These are phyloP conservation scores for Xenopus borealis DNA, from an alignment of 2,113 vertebrate species.

Conservation along the genomic window DNA sequence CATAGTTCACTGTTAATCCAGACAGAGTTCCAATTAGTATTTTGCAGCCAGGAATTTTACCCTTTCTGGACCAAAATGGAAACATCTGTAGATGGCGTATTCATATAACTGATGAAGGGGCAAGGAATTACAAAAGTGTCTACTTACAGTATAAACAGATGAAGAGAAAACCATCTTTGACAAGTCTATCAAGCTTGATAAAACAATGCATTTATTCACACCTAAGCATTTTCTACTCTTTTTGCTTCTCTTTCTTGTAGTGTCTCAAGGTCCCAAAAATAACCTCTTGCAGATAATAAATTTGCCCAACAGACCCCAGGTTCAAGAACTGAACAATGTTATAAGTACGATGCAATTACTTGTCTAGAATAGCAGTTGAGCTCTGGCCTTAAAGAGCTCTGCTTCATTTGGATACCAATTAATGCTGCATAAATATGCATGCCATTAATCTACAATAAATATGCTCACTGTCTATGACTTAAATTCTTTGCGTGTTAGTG, in stretches of 20 bases:
- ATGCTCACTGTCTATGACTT: conserved; percentile 13
- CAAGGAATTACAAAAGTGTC: too few species aligned
- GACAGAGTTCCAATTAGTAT: too few species aligned
- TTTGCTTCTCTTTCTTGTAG: neutral
- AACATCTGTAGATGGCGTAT: too few species aligned
- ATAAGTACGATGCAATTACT: conserved; percentile 67
- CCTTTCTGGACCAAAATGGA: too few species aligned
- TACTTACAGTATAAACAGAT: too few species aligned
- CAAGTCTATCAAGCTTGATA: too few species aligned
- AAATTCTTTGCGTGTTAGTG: conserved; percentile 1
- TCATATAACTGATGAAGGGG: too few species aligned
- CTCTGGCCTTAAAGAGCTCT: conserved; percentile 56
- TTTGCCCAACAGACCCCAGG: neutral
- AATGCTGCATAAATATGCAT: conserved; percentile 60
- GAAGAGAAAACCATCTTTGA: too few species aligned
- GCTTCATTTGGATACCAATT: conserved; percentile 58
- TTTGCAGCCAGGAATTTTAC: too few species aligned
- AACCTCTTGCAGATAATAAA: neutral
- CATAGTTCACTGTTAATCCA: too few species aligned
- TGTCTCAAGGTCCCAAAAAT: neutral
- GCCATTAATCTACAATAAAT: conserved; percentile 37
- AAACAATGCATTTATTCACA: too few species aligned
- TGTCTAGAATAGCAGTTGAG: conserved; percentile 63
- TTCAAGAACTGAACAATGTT: conserved; percentile 51
- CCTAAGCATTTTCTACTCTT: neutral